These are phyloP conservation scores for Dorcus parallelipipedus DNA, from an alignment of 2,888 invertebrate genomes.

Conservation along the genomic window DNA sequence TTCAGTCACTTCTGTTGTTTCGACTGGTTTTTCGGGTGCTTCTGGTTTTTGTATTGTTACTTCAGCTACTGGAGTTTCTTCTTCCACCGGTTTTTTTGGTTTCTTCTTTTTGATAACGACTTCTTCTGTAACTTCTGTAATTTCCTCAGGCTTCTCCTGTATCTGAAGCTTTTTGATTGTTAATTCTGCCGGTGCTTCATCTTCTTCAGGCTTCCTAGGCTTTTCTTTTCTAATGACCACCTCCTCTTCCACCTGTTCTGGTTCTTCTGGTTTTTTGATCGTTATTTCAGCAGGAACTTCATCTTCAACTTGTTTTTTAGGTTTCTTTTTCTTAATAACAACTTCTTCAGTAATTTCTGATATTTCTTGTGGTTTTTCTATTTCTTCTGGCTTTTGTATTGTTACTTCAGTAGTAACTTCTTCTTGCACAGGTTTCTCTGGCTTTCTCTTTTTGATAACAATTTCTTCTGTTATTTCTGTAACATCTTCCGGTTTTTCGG, in stretches of 20 bases:
- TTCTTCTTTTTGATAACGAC: conserved; percentile 15
- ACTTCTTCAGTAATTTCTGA: conserved; percentile 17
- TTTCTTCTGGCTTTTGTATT: conserved; percentile 31
- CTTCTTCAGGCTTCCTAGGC: conserved; percentile 24
- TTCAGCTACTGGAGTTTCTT: conserved; percentile 42
- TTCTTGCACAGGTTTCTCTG: conserved; percentile 43
- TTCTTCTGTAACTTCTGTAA: conserved; percentile 16
- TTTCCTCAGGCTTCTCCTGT: conserved; percentile 21
- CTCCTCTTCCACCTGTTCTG: conserved; percentile 46
- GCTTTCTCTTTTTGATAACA: conserved; percentile 44
- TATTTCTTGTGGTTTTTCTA: conserved; percentile 7
- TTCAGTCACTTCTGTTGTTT: conserved; percentile 33
- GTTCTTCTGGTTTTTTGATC: conserved; percentile 35
- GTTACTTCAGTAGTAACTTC: conserved; percentile 43
- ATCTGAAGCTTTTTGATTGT: conserved; percentile 40
- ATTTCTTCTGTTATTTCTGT: conserved; percentile 42
- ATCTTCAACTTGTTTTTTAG: conserved; percentile 46
- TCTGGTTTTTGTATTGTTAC: conserved; percentile 43
- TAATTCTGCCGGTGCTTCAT: conserved; percentile 31
- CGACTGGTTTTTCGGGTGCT: conserved; percentile 19
- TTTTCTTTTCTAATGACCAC: conserved; percentile 31
- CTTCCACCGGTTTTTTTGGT: conserved; percentile 46
- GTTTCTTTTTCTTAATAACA: conserved; percentile 18
- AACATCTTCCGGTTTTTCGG: conserved; percentile 25
- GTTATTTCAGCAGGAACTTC: conserved; percentile 44